Percentiles rank a stretch among this genome's conserved stretches.
These are phyloP conservation scores for Formica exsecta DNA, from an alignment of 1,140 invertebrate species.

Conservation along the genomic window DNA sequence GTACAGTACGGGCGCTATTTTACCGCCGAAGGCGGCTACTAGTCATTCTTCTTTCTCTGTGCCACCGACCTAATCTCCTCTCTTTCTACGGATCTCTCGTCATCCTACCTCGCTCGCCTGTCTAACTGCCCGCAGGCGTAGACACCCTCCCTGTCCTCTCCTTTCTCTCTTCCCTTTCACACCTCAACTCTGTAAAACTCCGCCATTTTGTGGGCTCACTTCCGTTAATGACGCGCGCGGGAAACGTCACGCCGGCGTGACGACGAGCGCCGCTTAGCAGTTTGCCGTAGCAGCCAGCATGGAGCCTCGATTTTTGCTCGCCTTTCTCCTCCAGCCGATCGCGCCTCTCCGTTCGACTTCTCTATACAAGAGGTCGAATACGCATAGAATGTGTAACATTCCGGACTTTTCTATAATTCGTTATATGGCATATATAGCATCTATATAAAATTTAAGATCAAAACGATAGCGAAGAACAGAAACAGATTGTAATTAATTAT, in stretches of 20 bases:
- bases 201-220: conserved; percentile 85
- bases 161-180: conserved; percentile 80
- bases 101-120: conserved; percentile 64
- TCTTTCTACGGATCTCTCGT: conserved; percentile 64
- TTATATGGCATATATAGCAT: not conserved
- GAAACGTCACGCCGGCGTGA: conserved; percentile 83
- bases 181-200: conserved; percentile 81
- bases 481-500: conserved; percentile 8
- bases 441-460: not conserved
- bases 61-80: conserved; percentile 72
- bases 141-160: conserved; percentile 41
- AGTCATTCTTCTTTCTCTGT: conserved; percentile 79
- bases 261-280: conserved; percentile 66
- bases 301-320: conserved; percentile 84
- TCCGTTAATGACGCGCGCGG: conserved; percentile 84
- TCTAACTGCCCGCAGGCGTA: conserved; percentile 66
- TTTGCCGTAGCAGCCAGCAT: conserved; percentile 81
- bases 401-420: conserved; percentile 17
- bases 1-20: conserved; percentile 70
- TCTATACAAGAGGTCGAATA: conserved; percentile 32
- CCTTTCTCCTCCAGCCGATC: conserved; percentile 71
- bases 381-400: conserved; percentile 40
- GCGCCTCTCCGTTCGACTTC: conserved; percentile 65
- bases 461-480: not conserved
- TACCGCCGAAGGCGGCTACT: conserved; percentile 71